These are phyloP conservation scores for Lophochroa leadbeateri DNA, from an alignment of 2,113 vertebrate species.

Conservation along the genomic window DNA sequence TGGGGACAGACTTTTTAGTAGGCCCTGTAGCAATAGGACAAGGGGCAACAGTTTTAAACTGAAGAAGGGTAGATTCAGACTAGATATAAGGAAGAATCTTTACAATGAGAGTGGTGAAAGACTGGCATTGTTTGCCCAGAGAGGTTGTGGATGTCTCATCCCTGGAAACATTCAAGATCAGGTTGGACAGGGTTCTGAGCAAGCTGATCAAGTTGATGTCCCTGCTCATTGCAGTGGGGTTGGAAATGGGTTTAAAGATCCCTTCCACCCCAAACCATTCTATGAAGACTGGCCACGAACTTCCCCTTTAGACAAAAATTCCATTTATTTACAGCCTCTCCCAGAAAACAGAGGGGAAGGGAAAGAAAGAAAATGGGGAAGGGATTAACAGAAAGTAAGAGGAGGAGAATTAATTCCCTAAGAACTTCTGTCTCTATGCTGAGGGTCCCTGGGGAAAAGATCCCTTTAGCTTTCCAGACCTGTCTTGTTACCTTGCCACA, in stretches of 20 bases:
- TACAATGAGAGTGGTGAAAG: fast-evolving
- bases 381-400: neutral
- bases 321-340: neutral
- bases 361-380: neutral
- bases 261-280: neutral
- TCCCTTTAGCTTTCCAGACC: neutral
- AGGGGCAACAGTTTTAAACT: neutral
- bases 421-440: neutral
- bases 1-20: neutral
- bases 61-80: neutral
- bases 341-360: neutral
- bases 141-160: neutral
- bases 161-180: neutral
- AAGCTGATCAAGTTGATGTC: fast-evolving
- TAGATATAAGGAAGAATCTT: neutral
- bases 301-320: neutral
- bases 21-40: neutral
- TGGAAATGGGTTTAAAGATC: neutral
- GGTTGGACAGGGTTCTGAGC: fast-evolving
- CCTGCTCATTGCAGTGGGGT: neutral
- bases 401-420: neutral
- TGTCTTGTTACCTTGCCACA: neutral
- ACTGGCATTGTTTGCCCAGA: neutral
- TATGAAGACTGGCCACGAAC: fast-evolving
- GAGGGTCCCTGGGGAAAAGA: neutral